phyloP scores from a whole-genome alignment of 2,888 invertebrate species.

The Neoaliturus tenellus region DNA sequence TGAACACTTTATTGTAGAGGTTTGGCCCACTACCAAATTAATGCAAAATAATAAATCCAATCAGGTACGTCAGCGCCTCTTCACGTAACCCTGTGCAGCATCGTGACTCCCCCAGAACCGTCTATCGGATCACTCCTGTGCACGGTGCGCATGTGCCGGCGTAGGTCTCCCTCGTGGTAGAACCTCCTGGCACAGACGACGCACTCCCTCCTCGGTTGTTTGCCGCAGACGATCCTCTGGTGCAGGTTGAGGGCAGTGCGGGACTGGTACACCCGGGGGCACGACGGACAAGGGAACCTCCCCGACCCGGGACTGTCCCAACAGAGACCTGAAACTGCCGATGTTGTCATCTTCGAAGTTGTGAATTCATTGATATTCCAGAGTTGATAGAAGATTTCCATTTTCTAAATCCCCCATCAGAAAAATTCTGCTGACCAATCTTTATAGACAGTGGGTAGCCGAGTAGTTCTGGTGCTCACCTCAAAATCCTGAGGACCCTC shows the following conservation, averaged over 20 bases:
- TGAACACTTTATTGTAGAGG: too few species aligned
- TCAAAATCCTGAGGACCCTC: too few species aligned
- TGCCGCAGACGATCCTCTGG: constrained; percentile 64
- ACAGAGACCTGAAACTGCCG: not conserved
- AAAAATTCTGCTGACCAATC: too few species aligned
- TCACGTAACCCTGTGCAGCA: not conserved
- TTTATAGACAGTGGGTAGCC: too few species aligned
- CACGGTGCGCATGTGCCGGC: constrained; percentile 16
- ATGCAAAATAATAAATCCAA: too few species aligned
- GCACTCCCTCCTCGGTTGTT: constrained; percentile 61
- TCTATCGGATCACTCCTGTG: not conserved
- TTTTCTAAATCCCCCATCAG: too few species aligned
- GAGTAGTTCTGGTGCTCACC: too few species aligned
- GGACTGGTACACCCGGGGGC: constrained; percentile 47
- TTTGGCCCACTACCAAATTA: too few species aligned
- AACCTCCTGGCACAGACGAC: constrained; percentile 64
- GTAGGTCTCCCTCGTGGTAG: constrained; percentile 44
- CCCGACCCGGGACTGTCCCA: not conserved
- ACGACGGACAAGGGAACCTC: constrained; percentile 9
- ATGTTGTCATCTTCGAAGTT: not conserved
- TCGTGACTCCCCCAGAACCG: not conserved
- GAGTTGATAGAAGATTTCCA: too few species aligned
- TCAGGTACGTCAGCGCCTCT: not conserved
- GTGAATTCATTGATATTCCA: too few species aligned
- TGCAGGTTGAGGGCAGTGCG: constrained; percentile 59